Evolutionary conservation across 1,140 invertebrate species (phyloP).

Genomic region (Procambarus virginalis): DNA sequence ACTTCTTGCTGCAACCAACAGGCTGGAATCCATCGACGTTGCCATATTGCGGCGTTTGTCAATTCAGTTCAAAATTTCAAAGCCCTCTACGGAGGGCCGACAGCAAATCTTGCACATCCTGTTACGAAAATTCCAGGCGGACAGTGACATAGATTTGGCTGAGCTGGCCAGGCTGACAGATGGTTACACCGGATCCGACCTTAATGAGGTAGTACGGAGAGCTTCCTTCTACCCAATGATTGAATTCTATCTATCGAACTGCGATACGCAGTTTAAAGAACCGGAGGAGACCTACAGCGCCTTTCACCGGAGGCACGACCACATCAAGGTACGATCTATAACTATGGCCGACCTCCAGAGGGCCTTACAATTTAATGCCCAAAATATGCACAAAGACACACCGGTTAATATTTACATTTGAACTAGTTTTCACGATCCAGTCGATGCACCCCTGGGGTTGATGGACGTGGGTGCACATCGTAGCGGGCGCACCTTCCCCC

Average conservation of each 20-base stretch:
- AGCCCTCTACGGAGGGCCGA: background rate
- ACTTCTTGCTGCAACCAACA: background rate
- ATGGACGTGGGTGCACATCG: no score
- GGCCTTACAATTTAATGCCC: background rate
- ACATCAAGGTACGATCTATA: background rate
- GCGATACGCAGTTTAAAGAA: background rate
- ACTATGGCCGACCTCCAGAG: background rate
- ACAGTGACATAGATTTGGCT: background rate
- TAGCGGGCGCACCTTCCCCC: no score
- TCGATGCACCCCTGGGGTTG: no score
- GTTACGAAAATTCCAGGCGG: background rate
- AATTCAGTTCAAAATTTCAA: background rate
- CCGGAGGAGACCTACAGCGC: background rate
- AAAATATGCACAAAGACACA: no score
- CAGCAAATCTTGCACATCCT: background rate
- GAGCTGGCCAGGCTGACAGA: background rate
- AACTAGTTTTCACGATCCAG: no score
- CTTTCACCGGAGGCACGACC: background rate
- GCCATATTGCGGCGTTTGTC: background rate
- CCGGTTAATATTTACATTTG: no score
- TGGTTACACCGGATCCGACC: background rate
- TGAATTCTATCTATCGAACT: background rate
- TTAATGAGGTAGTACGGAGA: background rate
- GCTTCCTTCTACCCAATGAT: background rate
- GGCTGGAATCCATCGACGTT: background rate